Conservation (phyloP, 2,113 vertebrate genomes). For the Penelope pileata region DNA sequence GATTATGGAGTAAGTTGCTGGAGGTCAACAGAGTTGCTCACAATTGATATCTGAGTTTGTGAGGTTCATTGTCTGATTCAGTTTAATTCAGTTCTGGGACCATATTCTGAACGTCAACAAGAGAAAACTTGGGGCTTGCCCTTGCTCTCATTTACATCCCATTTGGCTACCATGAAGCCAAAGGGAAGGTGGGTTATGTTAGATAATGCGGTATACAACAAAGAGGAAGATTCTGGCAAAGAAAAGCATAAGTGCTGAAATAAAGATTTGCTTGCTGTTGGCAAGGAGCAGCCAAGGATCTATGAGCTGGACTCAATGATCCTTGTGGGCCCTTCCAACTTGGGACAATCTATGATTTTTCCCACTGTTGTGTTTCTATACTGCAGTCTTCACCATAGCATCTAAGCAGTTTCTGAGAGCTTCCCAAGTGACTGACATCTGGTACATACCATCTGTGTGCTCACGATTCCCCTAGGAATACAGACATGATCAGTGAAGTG, state of each 20-base stretch:
- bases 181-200: neutral
- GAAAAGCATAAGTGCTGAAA: neutral
- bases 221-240: neutral
- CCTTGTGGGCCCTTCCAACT: neutral
- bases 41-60: neutral
- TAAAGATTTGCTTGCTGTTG: neutral
- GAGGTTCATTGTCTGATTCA: neutral
- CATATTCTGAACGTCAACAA: neutral
- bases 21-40: neutral
- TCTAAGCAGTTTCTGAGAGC: neutral
- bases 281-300: neutral
- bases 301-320: neutral
- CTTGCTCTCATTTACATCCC: neutral
- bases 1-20: neutral
- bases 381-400: neutral
- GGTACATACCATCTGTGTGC: neutral
- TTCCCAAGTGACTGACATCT: neutral
- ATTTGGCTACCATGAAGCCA: neutral
- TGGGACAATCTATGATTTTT: neutral
- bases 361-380: neutral
- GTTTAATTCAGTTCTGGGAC: neutral
- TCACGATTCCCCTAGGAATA: neutral
- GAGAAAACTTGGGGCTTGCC: neutral
- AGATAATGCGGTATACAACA: neutral
- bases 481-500: neutral